phyloP scores from a whole-genome alignment of 1,140 invertebrate species.

The Drosophila gunungcola region DNA sequence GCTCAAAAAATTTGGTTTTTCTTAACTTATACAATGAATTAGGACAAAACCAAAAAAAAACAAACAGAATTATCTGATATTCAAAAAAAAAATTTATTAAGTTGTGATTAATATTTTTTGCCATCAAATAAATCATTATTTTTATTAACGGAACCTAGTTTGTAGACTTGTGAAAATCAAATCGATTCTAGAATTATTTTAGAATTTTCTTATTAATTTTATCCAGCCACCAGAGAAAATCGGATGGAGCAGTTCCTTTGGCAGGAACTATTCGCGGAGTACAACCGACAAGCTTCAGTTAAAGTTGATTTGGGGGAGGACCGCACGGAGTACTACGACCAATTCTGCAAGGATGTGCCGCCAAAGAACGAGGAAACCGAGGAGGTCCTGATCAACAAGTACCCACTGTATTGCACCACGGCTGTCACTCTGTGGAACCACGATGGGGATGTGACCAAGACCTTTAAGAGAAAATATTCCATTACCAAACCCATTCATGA shows the following conservation, averaged over 20 bases:
- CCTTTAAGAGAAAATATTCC: slow-evolving; percentile 62
- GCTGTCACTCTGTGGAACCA: slow-evolving; percentile 73
- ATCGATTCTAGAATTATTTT: too few species aligned
- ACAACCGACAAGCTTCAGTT: slow-evolving; percentile 54
- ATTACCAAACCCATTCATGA: slow-evolving; percentile 68
- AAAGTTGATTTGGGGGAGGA: slow-evolving; percentile 19
- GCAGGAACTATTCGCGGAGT: slow-evolving; percentile 74
- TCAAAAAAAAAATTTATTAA: too few species aligned
- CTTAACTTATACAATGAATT: too few species aligned
- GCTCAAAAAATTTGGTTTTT: too few species aligned
- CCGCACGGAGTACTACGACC: slow-evolving; percentile 70
- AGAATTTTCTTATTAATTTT: neutral
- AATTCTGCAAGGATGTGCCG: slow-evolving; percentile 72
- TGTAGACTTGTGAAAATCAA: too few species aligned
- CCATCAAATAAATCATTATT: too few species aligned
- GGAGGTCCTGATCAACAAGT: slow-evolving; percentile 62
- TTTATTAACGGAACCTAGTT: too few species aligned
- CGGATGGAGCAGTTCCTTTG: slow-evolving; percentile 72
- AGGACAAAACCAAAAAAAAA: too few species aligned
- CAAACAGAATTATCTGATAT: too few species aligned
- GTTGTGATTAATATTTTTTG: too few species aligned
- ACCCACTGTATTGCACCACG: slow-evolving; percentile 74
- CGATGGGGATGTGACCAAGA: slow-evolving; percentile 69
- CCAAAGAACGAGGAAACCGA: slow-evolving; percentile 58
- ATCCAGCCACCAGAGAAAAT: slow-evolving; percentile 62